Evolutionary conservation across 1,140 invertebrate genomes (phyloP).

Genomic region (Philopotamus ludificatus): DNA sequence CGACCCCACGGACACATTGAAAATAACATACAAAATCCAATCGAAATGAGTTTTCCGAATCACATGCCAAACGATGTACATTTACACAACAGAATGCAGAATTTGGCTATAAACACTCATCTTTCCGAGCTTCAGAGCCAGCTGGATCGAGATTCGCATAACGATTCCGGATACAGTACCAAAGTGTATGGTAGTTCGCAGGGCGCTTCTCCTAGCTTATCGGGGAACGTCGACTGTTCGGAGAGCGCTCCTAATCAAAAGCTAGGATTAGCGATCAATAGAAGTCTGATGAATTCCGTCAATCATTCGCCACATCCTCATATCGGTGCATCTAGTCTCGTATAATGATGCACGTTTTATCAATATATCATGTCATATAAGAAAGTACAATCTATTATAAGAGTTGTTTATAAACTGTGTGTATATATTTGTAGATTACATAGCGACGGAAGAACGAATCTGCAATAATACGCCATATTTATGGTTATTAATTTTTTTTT

Average conservation of each 20-base stretch:
- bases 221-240: conserved; percentile 58
- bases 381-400: conserved; percentile 21
- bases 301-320: conserved; percentile 40
- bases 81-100: conserved; percentile 51
- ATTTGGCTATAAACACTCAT: conserved; percentile 54
- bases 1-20: conserved; percentile 42
- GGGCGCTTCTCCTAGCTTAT: conserved; percentile 73
- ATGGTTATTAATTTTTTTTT: too few relatives aligned
- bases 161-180: conserved; percentile 77
- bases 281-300: conserved; percentile 28
- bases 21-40: conserved; percentile 42
- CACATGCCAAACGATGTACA: conserved; percentile 43
- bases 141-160: conserved; percentile 65
- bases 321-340: conserved; percentile 53
- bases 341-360: conserved; percentile 39
- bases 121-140: conserved; percentile 54
- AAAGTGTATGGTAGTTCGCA: conserved; percentile 75
- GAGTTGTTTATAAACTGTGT: background rate
- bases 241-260: conserved; percentile 42
- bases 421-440: too few relatives aligned
- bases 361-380: background rate
- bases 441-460: too few relatives aligned
- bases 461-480: too few relatives aligned
- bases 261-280: conserved; percentile 33
- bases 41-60: conserved; percentile 20